Base-by-base conservation (phyloP, 2,797 vertebrate genomes). In the Trichosurus vulpecula region DNA sequence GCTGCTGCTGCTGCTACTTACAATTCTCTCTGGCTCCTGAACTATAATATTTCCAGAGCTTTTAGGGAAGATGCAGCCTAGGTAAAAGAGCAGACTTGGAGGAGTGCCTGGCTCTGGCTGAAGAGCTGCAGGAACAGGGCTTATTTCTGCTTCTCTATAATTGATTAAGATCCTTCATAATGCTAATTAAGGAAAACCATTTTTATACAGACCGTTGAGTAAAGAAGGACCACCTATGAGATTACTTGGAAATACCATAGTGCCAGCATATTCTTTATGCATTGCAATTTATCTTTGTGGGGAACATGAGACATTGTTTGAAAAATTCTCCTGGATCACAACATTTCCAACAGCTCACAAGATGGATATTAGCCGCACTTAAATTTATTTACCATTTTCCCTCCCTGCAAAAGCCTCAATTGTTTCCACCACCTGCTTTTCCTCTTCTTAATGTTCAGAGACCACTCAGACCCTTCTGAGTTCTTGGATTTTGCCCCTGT, bases 111-210 rank as follows among this genome's bases (percentile, higher is more conserved):
- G 98, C 99, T 99, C 90, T 99, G 99, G 95, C 99, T 99, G 0
- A 99, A 99, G 97, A 99, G 99, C 99, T 99, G 99, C 99, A 99
- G 99, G 98, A 99, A 99, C 97, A 99, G 99, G 95, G 99, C 99
- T 97, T 99, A 99, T 0, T 99, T 99, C 99, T 99, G 99, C 98
- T 99, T 99, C 98, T 99, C 99, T 0, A 99, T 99, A 96, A 99
- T 99, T 98, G 74, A 87, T 87, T 87, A 90, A 94, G 91, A 11
- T 2, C 61, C 93, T 54, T 81, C 91, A 89, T 52, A 61, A 90
- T 14, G 29, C 16, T 57, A 52, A 6, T 1, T 6, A 29, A 92
- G 35, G 10, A 27, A 14, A 51, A 29, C 91, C 92, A 30, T 91
- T 91, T 94, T 61, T 57, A 92, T 3, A 12, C 3, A 6, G 25